Percentiles rank a stretch among this genome's conserved stretches.
phyloP scores from a whole-genome alignment of 1,140 invertebrate genomes.

The Spodoptera litura region DNA sequence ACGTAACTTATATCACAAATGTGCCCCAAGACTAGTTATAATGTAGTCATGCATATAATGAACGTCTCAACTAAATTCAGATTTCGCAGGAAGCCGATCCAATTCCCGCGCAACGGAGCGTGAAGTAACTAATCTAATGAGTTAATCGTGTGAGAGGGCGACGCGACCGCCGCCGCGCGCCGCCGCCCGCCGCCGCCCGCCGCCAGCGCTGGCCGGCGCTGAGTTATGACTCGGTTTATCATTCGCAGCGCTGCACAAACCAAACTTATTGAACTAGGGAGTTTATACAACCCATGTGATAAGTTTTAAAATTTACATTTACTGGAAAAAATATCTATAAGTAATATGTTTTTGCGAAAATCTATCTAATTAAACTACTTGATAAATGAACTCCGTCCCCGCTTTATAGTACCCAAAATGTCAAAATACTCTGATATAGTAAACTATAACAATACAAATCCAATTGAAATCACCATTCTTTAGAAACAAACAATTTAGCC shows the following conservation, averaged over 20 bases:
- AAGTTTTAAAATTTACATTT: not conserved
- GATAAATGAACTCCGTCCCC: no score
- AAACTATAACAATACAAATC: not conserved
- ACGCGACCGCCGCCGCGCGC: constrained; percentile 2
- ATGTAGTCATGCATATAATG: not conserved
- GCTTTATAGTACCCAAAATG: no score
- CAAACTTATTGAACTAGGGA: constrained; percentile 26
- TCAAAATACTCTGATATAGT: no score
- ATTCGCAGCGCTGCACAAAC: constrained; percentile 20
- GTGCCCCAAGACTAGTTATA: not conserved
- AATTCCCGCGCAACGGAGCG: constrained; percentile 19
- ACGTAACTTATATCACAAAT: not conserved
- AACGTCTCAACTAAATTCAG: constrained; percentile 33
- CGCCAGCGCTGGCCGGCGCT: constrained; percentile 8
- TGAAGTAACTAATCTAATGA: constrained; percentile 45
- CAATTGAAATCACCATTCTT: no score
- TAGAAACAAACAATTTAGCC: constrained; percentile 7
- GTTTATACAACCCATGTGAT: not conserved
- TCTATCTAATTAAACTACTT: no score
- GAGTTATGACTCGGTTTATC: constrained; percentile 39
- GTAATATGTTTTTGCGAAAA: not conserved
- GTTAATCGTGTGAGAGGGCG: constrained; percentile 39
- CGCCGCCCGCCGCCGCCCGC: constrained; percentile 5
- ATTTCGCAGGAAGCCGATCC: constrained; percentile 16
- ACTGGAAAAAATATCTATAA: not conserved